phyloP scores from a whole-genome alignment of 2,797 vertebrate genomes.

The Picus viridis region DNA sequence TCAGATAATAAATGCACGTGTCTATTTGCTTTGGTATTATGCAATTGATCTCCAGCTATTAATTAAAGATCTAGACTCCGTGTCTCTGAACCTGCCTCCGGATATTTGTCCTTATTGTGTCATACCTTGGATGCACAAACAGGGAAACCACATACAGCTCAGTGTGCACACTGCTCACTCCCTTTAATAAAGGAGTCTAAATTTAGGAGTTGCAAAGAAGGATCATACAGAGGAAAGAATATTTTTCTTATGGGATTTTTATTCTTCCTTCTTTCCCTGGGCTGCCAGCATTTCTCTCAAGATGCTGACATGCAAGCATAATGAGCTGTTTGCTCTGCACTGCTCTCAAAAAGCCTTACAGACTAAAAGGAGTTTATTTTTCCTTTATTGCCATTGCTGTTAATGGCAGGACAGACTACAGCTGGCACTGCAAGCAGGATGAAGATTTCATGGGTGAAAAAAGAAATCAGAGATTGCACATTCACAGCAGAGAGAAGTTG shows the following conservation, averaged over 20 bases:
- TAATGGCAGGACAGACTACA: neutral
- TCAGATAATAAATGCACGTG: conserved; percentile 54
- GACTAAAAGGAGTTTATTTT: conserved; percentile 39
- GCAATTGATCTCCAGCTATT: conserved; percentile 69
- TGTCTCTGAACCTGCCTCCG: conserved; percentile 72
- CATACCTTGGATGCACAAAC: conserved; percentile 64
- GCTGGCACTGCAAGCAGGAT: conserved; percentile 26
- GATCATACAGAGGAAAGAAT: conserved; percentile 40
- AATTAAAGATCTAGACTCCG: conserved; percentile 73
- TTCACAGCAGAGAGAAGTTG: neutral
- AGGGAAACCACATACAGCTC: conserved; percentile 59
- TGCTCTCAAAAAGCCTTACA: conserved; percentile 13
- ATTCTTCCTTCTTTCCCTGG: conserved; percentile 41
- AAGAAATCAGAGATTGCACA: conserved; percentile 24
- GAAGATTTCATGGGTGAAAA: conserved; percentile 38
- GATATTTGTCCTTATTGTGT: conserved; percentile 68
- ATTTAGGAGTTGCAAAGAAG: conserved; percentile 24
- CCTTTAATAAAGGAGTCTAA: conserved; percentile 52
- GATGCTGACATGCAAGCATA: conserved; percentile 24
- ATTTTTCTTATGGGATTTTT: conserved; percentile 54
- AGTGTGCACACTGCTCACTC: neutral
- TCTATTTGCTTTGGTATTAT: conserved; percentile 60
- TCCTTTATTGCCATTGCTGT: conserved; percentile 22
- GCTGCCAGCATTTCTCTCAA: conserved; percentile 6
- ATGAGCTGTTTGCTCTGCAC: conserved; percentile 15